Base-by-base conservation (phyloP, 2,113 vertebrate genomes). In the Rhineura floridana region DNA sequence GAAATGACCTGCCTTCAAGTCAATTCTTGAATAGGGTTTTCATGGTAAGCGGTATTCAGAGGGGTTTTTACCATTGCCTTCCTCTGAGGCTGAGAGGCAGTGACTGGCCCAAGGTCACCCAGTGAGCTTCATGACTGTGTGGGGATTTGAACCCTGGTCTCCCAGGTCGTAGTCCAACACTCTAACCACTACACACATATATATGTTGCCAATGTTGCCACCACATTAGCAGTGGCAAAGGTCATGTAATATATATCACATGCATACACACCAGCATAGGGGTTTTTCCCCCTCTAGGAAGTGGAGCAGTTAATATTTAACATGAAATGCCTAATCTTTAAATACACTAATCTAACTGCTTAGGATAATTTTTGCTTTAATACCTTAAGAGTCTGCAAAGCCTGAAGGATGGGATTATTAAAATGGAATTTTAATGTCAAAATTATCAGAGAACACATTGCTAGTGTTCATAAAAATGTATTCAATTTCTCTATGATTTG, bases 351-450 rank as follows among this genome's bases (percentile, higher is more conserved):
- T 97, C 97, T 98, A 98, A 98, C 97, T 98, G 98, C 98, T 98
- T 97, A 98, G 98, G 98, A 99, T 99, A 98, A 99, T 98, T 98
- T 98, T 97, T 97, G 96, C 98, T 98, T 98, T 99, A 99, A 99
- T 99, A 99, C 98, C 98, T 99, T 98, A 98, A 98, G 98, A 98
- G 97, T 97, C 97, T 98, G 98, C 97, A 98, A 98, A 98, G 98
- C 98, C 98, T 99, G 98, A 99, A 98, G 98, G 98, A 99, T 98
- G 98, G 98, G 99, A 99, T 99, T 99, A 99, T 98, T 98, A 98
- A 98, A 97, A 97, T 98, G 98, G 98, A 98, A 98, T 98, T 98
- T 98, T 98, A 98, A 98, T 98, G 98, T 98, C 98, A 98, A 97
- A 97, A 98, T 99, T 99, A 99, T 99, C 98, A 98, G 96, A 97